Conservation (phyloP, 2,113 vertebrate genomes). For the Petrocephalus zakoni region DNA sequence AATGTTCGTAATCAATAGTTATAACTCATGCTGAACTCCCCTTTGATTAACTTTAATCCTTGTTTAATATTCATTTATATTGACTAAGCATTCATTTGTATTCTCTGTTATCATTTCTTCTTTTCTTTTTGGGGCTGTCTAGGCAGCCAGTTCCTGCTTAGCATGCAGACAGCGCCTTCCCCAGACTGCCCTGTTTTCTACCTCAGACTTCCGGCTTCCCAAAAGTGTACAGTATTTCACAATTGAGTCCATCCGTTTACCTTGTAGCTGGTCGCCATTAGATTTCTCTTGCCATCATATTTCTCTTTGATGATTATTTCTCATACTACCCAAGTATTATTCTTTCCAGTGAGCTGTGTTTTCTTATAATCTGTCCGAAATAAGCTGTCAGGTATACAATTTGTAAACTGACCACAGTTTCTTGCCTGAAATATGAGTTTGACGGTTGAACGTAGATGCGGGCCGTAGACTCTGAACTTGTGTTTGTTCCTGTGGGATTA, state of each 20-base stretch:
- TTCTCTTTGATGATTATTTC: no score
- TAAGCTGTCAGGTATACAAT: not conserved
- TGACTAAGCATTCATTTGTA: not conserved
- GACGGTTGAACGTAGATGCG: not conserved
- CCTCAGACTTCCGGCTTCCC: not conserved
- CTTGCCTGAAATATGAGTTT: not conserved
- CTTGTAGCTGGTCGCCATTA: not conserved
- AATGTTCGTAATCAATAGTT: not conserved
- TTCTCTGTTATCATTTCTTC: not conserved
- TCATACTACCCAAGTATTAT: no score
- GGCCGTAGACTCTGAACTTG: not conserved
- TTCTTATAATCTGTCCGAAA: not conserved
- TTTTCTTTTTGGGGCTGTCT: not conserved
- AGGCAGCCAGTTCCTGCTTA: not conserved
- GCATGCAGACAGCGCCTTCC: not conserved
- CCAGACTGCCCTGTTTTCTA: not conserved
- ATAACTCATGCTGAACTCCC: not conserved
- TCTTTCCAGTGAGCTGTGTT: not conserved
- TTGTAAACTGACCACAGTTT: not conserved
- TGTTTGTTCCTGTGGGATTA: not conserved
- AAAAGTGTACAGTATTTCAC: not conserved
- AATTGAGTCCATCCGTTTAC: not conserved
- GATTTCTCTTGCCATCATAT: not conserved
- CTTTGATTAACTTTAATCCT: not conserved
- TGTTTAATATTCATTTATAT: not conserved